Percentiles rank a stretch among this genome's conserved stretches.
Conservation (phyloP, 2,797 vertebrate species). For the Coendou prehensilis region DNA sequence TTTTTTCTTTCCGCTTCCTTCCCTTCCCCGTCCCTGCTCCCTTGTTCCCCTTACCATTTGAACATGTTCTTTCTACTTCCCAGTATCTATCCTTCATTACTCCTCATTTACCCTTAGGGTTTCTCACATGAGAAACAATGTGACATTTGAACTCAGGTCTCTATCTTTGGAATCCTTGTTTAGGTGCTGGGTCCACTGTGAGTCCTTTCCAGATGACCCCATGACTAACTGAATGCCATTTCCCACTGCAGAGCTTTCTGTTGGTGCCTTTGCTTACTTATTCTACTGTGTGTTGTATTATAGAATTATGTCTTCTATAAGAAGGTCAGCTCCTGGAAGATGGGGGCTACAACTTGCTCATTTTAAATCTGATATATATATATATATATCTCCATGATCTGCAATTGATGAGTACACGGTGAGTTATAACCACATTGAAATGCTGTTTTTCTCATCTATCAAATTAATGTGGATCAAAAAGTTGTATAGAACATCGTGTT, state of each 20-base stretch:
- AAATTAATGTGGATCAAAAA: conserved; percentile 45
- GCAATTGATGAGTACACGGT: neutral
- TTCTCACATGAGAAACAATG: neutral
- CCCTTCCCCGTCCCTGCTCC: neutral
- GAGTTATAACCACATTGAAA: conserved; percentile 2
- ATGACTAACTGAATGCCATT: neutral
- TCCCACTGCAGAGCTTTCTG: neutral
- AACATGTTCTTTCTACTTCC: neutral
- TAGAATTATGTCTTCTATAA: neutral
- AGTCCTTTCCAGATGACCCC: neutral
- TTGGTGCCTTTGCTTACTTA: neutral
- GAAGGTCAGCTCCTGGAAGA: neutral
- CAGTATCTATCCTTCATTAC: neutral
- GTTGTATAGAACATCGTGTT: neutral
- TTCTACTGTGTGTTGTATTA: neutral
- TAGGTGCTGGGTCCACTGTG: neutral
- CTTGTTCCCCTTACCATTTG: neutral
- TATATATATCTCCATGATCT: neutral
- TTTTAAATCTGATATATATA: neutral
- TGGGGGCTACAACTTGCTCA: neutral
- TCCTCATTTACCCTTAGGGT: neutral
- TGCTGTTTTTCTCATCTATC: conserved; percentile 31
- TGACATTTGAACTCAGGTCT: neutral
- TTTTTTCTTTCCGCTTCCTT: neutral
- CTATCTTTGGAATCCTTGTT: neutral